Conservation (phyloP, 2,888 invertebrate genomes). For the Philereme vetulata region DNA sequence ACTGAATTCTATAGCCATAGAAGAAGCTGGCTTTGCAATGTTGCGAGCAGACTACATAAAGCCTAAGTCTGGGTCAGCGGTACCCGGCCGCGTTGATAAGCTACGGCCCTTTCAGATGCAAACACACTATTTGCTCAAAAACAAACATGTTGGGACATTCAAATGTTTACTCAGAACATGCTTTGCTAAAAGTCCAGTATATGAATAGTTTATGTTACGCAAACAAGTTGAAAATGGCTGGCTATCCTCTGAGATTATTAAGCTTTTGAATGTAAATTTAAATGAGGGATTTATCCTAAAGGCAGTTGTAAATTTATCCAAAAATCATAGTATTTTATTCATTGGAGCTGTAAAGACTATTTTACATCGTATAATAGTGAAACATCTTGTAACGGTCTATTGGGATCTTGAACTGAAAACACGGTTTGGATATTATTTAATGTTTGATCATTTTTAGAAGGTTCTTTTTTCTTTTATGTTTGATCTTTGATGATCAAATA, state of each 20-base stretch:
- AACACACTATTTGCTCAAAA: conserved; percentile 12
- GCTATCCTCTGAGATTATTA: neutral
- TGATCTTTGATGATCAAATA: no score
- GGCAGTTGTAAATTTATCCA: neutral
- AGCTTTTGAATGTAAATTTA: neutral
- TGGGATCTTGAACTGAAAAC: no score
- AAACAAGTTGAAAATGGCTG: conserved; percentile 1
- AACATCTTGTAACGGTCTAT: no score
- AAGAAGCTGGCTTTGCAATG: no score
- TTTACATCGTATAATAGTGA: no score
- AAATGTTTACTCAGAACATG: conserved; percentile 4
- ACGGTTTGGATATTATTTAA: no score
- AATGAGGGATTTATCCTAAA: neutral
- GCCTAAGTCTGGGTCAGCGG: conserved; percentile 12
- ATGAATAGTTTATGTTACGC: conserved; percentile 1
- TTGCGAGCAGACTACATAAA: no score
- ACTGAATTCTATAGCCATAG: no score
- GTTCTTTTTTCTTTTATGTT: no score
- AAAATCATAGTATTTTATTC: no score
- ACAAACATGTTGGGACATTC: conserved; percentile 12
- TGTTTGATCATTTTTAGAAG: no score
- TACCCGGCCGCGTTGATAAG: conserved; percentile 15
- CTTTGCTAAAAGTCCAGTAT: neutral
- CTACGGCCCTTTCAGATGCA: conserved; percentile 10
- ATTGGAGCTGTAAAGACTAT: no score